Evolutionary conservation across 2,113 vertebrate genomes (phyloP), one percentile per base, ranked within the genome.

Genomic region (Peromyscus maniculatus): DNA sequence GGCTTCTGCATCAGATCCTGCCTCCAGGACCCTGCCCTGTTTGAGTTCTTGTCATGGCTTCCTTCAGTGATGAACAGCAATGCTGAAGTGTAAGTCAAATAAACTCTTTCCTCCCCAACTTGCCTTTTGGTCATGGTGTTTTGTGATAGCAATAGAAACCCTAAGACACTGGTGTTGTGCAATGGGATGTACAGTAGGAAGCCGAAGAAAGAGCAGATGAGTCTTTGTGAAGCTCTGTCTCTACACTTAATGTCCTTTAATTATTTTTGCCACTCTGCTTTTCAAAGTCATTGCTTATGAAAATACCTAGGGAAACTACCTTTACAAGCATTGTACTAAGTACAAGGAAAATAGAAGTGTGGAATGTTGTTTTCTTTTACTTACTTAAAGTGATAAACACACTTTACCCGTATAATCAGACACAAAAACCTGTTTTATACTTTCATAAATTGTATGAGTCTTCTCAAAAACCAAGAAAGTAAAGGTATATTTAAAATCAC

Each of bases 381-480:
- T 91, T 82, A 92, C 72, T 89, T 89, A 87, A 93, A 57, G 66
- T 69, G 87, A n/a, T 79, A 89, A 89, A 75, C 1, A 46, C 4
- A 91, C 4, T 92, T 88, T 21, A 59, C n/a, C 64, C 80, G 4
- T 52, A 52, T 71, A 91, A 71, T 77, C 83, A 97, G 79, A 79
- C 83, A 69, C n/a, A 87, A 93, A 95, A 97, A 79, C 21, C 46
- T 39, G 7, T 82, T 91, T 94, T 88, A 93, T 89, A 90, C 55
- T 84, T 96, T n/a, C 21, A 93, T 72, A 69, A 74, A 69, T 62
- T 78, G 5, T 57, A 72, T 82, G n/a, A 94, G 52, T 93, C 89
- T 93, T 97, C 82, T 95, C 59, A 84, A 87, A 91, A 71, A 26
- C 26, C 92, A 97, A 49, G 93, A 79, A 96, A 97, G 67, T 97